phyloP scores from a whole-genome alignment of 2,113 vertebrate genomes.

The Sphaerodactylus townsendi region DNA sequence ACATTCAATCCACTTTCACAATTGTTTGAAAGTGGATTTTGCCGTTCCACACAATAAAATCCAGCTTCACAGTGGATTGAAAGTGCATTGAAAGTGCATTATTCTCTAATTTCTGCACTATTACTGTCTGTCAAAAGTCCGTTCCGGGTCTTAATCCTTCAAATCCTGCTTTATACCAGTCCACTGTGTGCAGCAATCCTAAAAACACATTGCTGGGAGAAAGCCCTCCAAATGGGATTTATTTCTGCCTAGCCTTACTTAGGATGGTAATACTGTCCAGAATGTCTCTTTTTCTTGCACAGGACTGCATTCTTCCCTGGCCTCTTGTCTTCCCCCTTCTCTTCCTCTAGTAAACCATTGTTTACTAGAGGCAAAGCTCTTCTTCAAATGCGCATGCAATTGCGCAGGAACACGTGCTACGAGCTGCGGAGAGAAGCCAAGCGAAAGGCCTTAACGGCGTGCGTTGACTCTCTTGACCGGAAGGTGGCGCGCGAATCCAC shows the following conservation, averaged over 20 bases:
- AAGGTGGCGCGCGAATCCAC: conserved; percentile 21
- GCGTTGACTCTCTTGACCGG: not conserved
- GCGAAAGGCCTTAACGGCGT: too few species aligned
- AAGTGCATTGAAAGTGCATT: too few species aligned
- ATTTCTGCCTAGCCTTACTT: not conserved
- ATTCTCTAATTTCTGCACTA: not conserved
- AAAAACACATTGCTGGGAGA: too few species aligned
- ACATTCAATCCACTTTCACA: too few species aligned
- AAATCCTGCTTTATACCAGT: not conserved
- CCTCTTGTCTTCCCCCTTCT: too few species aligned
- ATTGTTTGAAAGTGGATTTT: too few species aligned
- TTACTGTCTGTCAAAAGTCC: not conserved
- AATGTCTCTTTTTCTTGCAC: too few species aligned
- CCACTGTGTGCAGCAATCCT: not conserved
- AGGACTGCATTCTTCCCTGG: too few species aligned
- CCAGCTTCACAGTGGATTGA: too few species aligned
- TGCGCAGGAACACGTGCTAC: not conserved
- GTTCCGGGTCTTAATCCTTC: not conserved
- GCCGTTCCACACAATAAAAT: too few species aligned
- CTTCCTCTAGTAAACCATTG: not conserved
- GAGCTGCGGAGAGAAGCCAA: not conserved
- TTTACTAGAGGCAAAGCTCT: not conserved
- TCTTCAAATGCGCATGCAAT: too few species aligned
- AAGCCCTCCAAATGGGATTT: too few species aligned
- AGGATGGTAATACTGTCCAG: not conserved